Conservation (phyloP, 2,797 vertebrate species). For the Varecia variegata region DNA sequence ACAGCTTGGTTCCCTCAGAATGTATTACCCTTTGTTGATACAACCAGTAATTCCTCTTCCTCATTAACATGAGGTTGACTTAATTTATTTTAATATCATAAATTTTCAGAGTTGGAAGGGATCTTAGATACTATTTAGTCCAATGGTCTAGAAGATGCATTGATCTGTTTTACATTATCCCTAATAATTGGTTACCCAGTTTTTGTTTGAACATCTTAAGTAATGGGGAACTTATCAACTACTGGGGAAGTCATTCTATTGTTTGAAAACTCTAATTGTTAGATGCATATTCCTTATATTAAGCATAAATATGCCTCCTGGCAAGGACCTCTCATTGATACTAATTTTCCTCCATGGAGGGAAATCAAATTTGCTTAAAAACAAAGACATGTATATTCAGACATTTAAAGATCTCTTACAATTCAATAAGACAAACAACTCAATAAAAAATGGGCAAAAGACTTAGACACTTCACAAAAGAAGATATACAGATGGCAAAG, state of each 20-base stretch:
- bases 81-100: constrained; percentile 18
- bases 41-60: not conserved
- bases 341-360: not conserved
- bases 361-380: constrained; percentile 28
- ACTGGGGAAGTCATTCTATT: not conserved
- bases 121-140: not conserved
- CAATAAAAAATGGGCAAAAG: not conserved
- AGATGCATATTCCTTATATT: not conserved
- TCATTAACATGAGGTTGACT: not conserved
- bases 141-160: not conserved
- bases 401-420: not conserved
- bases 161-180: not conserved
- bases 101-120: not conserved
- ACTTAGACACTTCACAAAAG: not conserved
- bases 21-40: not conserved
- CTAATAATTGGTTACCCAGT: not conserved
- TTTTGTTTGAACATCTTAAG: not conserved
- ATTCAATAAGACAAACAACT: not conserved
- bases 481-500: not conserved
- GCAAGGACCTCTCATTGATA: not conserved
- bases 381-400: not conserved
- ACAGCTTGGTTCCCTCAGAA: not conserved
- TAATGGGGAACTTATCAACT: not conserved
- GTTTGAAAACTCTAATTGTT: not conserved
- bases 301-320: not conserved